These are phyloP conservation scores for Sphenopsis melanotis DNA, from an alignment of 2,797 vertebrate species.

Conservation along the genomic window DNA sequence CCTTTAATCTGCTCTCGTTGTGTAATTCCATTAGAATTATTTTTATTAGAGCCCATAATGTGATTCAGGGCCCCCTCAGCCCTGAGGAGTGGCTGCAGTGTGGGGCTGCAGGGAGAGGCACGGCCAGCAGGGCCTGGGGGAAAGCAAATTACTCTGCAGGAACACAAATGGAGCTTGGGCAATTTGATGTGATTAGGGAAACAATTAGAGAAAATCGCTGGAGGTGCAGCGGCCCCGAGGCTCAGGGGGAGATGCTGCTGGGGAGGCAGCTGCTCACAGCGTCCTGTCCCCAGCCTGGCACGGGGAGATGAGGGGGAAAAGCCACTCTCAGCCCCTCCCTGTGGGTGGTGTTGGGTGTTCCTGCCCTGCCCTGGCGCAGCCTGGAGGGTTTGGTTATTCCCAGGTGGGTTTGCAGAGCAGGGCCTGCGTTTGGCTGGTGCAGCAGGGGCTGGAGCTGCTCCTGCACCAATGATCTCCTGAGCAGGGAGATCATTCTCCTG, in stretches of 20 bases:
- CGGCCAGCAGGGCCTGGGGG: neutral
- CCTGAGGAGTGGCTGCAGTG: conserved; percentile 16
- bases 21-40: conserved; percentile 50
- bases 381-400: neutral
- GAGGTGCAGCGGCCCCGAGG: neutral
- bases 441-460: neutral
- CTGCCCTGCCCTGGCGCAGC: neutral
- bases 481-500: neutral
- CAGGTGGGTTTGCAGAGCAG: neutral
- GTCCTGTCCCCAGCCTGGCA: neutral
- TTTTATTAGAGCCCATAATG: conserved; percentile 22
- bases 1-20: neutral
- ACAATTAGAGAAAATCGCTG: neutral
- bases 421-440: neutral
- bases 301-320: neutral
- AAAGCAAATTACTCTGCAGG: conserved; percentile 18
- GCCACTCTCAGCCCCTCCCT: rapidly evolving
- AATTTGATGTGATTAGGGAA: conserved; percentile 34
- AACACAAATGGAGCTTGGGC: neutral
- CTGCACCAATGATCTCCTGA: neutral
- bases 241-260: neutral
- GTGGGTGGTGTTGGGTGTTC: neutral
- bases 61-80: neutral
- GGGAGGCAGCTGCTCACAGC: neutral
- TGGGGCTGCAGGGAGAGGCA: neutral